A percentile compares a stretch with the other conserved stretches of the same genome.
These are phyloP conservation scores for Pluvianellus socialis DNA, from an alignment of 2,113 vertebrate species.

Conservation along the genomic window DNA sequence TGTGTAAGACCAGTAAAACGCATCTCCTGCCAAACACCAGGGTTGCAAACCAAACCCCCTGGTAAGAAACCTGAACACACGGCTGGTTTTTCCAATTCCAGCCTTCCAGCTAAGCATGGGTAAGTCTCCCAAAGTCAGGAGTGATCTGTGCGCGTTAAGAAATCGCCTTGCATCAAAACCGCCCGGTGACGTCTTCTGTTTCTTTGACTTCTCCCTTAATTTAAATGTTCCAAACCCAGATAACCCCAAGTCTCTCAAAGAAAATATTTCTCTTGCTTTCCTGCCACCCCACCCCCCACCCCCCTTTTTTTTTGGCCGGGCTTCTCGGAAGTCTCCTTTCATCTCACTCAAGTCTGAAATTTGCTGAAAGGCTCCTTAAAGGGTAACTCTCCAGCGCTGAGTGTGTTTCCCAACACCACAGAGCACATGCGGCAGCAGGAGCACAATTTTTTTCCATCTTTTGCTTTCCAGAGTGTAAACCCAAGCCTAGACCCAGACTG, in stretches of 20 bases:
- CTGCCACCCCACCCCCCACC: too few species aligned
- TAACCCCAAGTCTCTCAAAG: not conserved
- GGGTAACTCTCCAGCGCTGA: not conserved
- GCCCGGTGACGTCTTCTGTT: not conserved
- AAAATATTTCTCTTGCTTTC: not conserved
- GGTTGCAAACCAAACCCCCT: not conserved
- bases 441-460: not conserved
- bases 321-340: not conserved
- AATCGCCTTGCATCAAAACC: not conserved
- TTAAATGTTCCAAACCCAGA: not conserved
- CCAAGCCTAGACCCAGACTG: not conserved
- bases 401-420: not conserved
- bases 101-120: not conserved
- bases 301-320: not conserved
- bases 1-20: not conserved
- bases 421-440: not conserved
- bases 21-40: not conserved
- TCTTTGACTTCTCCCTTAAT: slow-evolving; percentile 20
- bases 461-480: not conserved
- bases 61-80: not conserved
- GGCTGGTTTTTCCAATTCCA: not conserved
- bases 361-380: not conserved
- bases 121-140: not conserved
- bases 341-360: not conserved
- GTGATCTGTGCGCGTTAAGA: not conserved